Percentiles rank a stretch among this genome's conserved stretches.
Conservation (phyloP, 1,140 invertebrate species). For the Anthonomus grandis region DNA sequence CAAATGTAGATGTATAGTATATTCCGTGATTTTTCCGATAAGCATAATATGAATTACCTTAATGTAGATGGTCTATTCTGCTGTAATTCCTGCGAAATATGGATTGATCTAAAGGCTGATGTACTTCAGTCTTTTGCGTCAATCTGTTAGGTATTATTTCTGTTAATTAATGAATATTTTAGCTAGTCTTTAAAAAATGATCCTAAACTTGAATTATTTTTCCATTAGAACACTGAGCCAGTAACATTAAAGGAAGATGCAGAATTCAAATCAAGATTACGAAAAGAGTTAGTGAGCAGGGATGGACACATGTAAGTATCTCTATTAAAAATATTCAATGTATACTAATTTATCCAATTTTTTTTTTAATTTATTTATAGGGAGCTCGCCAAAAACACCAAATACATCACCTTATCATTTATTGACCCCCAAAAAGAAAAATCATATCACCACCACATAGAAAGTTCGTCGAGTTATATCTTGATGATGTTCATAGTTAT, state of each 20-base stretch:
- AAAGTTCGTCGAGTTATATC: constrained; percentile 63
- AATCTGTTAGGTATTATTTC: too few relatives aligned
- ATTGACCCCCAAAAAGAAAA: constrained; percentile 61
- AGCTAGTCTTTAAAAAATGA: too few relatives aligned
- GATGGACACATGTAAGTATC: constrained; percentile 68
- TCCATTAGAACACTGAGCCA: constrained; percentile 30
- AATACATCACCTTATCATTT: constrained; percentile 64
- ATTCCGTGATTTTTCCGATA: too few relatives aligned
- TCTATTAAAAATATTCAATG: constrained; percentile 10
- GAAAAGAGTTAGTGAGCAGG: constrained; percentile 77
- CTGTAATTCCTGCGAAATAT: too few relatives aligned
- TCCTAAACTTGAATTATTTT: too few relatives aligned
- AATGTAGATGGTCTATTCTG: too few relatives aligned
- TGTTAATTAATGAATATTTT: too few relatives aligned
- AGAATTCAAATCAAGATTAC: constrained; percentile 70
- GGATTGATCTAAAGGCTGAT: too few relatives aligned
- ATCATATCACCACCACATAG: constrained; percentile 62
- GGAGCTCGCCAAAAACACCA: constrained; percentile 66
- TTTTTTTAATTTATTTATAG: constrained; percentile 48
- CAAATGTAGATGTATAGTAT: too few relatives aligned
- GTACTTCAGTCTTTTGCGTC: too few relatives aligned
- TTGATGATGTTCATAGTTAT: constrained; percentile 62
- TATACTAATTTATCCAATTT: constrained; percentile 1
- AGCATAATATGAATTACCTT: too few relatives aligned
- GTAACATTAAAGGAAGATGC: constrained; percentile 56